These are phyloP conservation scores for Lagorchestes hirsutus DNA, from an alignment of 2,797 vertebrate genomes.

Conservation along the genomic window DNA sequence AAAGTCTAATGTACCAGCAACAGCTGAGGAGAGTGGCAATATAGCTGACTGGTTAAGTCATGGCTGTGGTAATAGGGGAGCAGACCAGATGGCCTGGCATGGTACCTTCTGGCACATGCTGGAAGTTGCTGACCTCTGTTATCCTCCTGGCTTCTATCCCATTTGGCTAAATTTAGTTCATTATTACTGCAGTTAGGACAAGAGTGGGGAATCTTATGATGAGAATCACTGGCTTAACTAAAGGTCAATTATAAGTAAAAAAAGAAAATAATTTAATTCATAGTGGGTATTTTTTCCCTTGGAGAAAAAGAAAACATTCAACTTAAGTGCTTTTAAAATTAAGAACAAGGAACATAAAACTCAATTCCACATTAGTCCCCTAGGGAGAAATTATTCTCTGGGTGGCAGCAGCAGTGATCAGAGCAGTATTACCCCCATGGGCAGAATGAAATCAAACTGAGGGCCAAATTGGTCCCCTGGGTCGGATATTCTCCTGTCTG, in stretches of 20 bases:
- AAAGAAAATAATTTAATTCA: background rate
- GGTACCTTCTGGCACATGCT: background rate
- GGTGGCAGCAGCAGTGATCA: conserved; percentile 77
- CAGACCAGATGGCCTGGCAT: conserved; percentile 2
- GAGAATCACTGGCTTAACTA: background rate
- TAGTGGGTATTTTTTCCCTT: conserved; percentile 4
- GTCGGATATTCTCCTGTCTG: background rate
- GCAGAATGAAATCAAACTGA: conserved; percentile 25
- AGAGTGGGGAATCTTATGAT: background rate
- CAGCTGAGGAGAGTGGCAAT: background rate
- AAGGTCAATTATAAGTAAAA: background rate
- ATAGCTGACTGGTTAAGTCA: background rate
- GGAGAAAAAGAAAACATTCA: background rate
- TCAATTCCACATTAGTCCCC: conserved; percentile 71
- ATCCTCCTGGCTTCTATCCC: background rate
- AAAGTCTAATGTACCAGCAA: background rate
- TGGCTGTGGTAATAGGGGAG: background rate
- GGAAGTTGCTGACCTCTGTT: background rate
- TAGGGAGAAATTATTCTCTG: conserved; percentile 78
- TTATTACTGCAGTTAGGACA: conserved; percentile 5
- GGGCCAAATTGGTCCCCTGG: background rate
- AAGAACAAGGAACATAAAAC: background rate
- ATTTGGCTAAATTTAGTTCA: background rate
- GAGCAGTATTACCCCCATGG: conserved; percentile 45
- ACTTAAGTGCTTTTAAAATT: background rate